Evolutionary conservation across 2,113 vertebrate genomes (phyloP), one percentile per base, ranked within the genome.

Genomic region (Melanotaenia duboulayi): DNA sequence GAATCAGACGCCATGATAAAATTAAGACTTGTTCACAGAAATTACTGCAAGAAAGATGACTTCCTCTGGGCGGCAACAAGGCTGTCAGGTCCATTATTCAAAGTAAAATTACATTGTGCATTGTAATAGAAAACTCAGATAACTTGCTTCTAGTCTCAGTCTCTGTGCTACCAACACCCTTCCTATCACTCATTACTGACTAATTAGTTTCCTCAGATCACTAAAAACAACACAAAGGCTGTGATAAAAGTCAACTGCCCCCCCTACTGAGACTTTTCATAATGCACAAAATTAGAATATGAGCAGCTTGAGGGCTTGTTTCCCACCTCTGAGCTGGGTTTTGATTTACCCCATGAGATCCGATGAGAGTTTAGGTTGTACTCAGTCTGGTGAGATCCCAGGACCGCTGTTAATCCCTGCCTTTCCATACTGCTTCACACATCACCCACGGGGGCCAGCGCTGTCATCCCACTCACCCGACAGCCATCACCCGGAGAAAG

Each of bases 351-450:
- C 65, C 69, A 75, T 57, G 77, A 84, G 87, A 84, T 83, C 71
- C 46, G 80, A 58, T 11, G 40, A 78, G 78, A 77, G 74, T 68
- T 85, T 77, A 87, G 85, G 72, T 83, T 89, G 83, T 68, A 79
- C 68, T 91, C 78, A 81, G 48, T 62, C 71, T 17, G 50, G 56
- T 71, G 35, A 67, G 56, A 83, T 82, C 83, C 86, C 81, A 83
- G 85, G 87, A 90, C 87, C 84, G 79, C 67, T 65, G 80, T 71
- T 89, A 92, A 92, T 92, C 91, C 88, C 59, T 1, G 70, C 79
- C 83, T 85, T 87, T 92, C 86, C 87, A 87, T 84, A 65, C 75
- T 28, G 80, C 80, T 88, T 81, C 85, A 87, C 80, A 87, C 84
- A 82, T 85, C 81, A 81, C 78, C 88, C 78, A 67, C 62, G 11